Evolutionary conservation across 35 echinoderm and acorn worm genomes (phyloP).

Genomic region (Anneissia japonica): DNA sequence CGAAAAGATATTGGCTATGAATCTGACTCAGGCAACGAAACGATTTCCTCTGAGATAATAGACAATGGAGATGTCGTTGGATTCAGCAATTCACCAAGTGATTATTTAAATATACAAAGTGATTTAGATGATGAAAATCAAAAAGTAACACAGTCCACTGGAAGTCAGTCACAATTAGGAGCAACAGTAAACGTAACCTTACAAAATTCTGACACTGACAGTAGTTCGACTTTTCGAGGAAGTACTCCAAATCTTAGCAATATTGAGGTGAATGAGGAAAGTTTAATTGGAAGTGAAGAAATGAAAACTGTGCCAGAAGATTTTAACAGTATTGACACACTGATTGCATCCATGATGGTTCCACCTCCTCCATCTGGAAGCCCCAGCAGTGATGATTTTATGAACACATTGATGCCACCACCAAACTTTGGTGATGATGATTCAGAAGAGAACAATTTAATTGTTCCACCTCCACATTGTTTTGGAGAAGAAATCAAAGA

Average conservation of each 20-base stretch:
- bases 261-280: constrained; percentile 33
- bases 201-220: constrained; percentile 46
- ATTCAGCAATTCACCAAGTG: constrained; percentile 38
- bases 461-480: not conserved
- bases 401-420: constrained; percentile 57
- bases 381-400: constrained; percentile 49
- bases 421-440: constrained; percentile 55
- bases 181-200: not conserved
- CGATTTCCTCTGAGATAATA: constrained; percentile 88
- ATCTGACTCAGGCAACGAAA: constrained; percentile 97
- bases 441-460: not conserved
- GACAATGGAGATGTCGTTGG: constrained; percentile 51
- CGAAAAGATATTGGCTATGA: constrained; percentile 50
- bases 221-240: constrained; percentile 48
- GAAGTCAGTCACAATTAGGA: not conserved
- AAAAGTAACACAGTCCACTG: not conserved
- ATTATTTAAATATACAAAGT: constrained; percentile 22
- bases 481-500: not conserved
- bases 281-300: not conserved
- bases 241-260: constrained; percentile 37
- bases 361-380: constrained; percentile 54
- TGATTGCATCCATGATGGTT: constrained; percentile 68
- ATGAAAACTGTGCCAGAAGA: not conserved
- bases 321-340: constrained; percentile 39
- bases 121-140: not conserved